Evolutionary conservation across 2,888 invertebrate genomes (phyloP), one percentile per base, ranked within the genome.

Genomic region (Ceraclea dissimilis): DNA sequence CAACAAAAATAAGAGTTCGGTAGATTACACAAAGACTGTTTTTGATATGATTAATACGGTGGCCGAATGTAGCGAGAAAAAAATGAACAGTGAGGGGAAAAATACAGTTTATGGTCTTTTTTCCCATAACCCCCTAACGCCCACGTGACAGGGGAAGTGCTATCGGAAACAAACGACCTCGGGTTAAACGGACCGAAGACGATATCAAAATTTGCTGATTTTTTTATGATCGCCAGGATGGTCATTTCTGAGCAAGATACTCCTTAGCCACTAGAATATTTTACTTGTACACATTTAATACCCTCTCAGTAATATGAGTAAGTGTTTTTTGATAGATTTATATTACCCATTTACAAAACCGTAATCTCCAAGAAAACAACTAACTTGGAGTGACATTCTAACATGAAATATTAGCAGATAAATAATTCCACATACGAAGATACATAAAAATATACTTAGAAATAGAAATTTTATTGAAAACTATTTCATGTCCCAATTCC

Each of bases 1-100:
- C 39, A 39, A 39, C 39, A 39, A 26, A 20, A 39, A 52, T 52
- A 52, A 52, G 43, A 52, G 22, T 54, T 34, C 54, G 44, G 21
- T 55, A 55, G 55, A 55, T 55, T 55, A 55, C 44, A 50, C 51
- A 33, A 50, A 21, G 44, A 51, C 55, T 55, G 55, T 47, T 51
- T 55, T 46, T 55, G 55, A 55, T 55, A 55, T 55, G 55, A 55
- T 55, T 55, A 55, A 55, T 55, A 47, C 46, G 13, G 21, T 26
- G 46, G 44, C n/a, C 21, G 51, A 26, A 49, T 49, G 26, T 49
- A 26, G 49, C 49, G 49, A 49, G 46, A 19, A 49, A 49, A 48
- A 43, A 26, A 49, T 10, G 20, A 39, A 39, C 39, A 39, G 39
- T 26, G 4, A n/a, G 52, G 47, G 52, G 22, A 52, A 47, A 52